A percentile compares a stretch with the other conserved stretches of the same genome.
Evolutionary conservation across 2,113 vertebrate genomes (phyloP).

Genomic region (Hirundichthys speculiger): DNA sequence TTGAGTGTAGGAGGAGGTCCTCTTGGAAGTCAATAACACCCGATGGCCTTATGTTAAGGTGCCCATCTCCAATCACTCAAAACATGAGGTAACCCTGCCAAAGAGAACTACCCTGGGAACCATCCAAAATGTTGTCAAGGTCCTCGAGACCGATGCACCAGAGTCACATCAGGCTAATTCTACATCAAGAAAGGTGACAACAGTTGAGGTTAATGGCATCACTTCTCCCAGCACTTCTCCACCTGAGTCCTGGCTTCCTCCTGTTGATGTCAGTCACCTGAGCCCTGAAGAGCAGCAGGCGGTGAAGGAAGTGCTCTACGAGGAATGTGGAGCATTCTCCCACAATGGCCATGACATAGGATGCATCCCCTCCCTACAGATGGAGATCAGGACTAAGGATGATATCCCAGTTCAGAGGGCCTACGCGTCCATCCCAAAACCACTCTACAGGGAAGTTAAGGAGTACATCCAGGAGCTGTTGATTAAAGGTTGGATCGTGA

Average conservation of each 20-base stretch:
- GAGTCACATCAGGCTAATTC: no score
- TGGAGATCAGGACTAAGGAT: constrained; percentile 27
- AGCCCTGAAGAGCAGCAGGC: neutral
- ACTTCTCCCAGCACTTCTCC: no score
- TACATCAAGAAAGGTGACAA: no score
- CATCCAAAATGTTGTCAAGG: neutral
- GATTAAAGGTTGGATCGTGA: no score
- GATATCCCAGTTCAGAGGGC: no score
- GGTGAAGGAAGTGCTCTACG: neutral
- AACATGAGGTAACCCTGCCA: constrained; percentile 5
- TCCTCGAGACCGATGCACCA: no score
- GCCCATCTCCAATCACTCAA: constrained; percentile 6
- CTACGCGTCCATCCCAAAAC: no score
- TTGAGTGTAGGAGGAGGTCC: constrained; percentile 5
- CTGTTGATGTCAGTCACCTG: constrained; percentile 18
- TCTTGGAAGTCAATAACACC: neutral
- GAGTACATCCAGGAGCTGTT: neutral
- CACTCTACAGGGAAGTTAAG: no score
- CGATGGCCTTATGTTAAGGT: neutral
- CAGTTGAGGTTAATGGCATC: no score
- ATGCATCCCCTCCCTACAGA: constrained; percentile 6
- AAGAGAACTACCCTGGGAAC: neutral
- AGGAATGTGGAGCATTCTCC: neutral
- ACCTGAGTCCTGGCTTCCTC: neutral
- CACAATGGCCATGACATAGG: no score